Evolutionary conservation across 1,140 invertebrate species (phyloP), one percentile per base, ranked within the genome.

Genomic region (Eurosta solidaginis): DNA sequence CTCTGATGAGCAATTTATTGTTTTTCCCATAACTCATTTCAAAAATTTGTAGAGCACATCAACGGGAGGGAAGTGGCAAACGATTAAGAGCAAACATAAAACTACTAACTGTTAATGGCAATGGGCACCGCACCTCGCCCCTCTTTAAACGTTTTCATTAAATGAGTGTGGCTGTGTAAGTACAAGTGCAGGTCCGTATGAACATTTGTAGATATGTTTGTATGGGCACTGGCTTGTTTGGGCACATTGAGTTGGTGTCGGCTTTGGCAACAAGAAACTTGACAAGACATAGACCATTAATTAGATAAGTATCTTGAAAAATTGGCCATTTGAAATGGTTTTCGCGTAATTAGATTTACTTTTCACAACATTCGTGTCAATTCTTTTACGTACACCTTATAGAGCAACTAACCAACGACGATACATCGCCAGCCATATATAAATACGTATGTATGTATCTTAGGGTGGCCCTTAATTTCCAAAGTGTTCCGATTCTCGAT

Each of bases 291-390:
- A 68, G 59, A 68, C 59, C 59, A 85, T 85, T 85, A 85, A 85
- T 85, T 85, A 85, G 84, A 85, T 85, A 83, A 85, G 81, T 85
- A 85, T 85, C 84, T 85, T 82, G 84, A 85, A 84, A 81, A 85
- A 85, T 85, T 85, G 84, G 82, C 80, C 81, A 82, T 83, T 85
- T 84, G 81, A 83, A 85, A 85, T 85, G 83, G 82, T 83, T 83
- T 85, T 85, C 82, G 84, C 84, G 84, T 85, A 85, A 85, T 85
- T 85, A 85, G 84, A 85, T 85, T 85, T 85, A 84, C 84, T 84
- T 85, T 85, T 85, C 84, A 84, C 84, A 85, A 85, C 83, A 85
- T 85, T 84, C 83, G 82, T 81, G 80, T 68, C 85, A 45, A 45
- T n/a, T 68, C 17, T 40, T 40, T 7, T 40, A 47, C 45, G 45